phyloP scores from a whole-genome alignment of 2,888 invertebrate species.

The Stomorhina lunata region DNA sequence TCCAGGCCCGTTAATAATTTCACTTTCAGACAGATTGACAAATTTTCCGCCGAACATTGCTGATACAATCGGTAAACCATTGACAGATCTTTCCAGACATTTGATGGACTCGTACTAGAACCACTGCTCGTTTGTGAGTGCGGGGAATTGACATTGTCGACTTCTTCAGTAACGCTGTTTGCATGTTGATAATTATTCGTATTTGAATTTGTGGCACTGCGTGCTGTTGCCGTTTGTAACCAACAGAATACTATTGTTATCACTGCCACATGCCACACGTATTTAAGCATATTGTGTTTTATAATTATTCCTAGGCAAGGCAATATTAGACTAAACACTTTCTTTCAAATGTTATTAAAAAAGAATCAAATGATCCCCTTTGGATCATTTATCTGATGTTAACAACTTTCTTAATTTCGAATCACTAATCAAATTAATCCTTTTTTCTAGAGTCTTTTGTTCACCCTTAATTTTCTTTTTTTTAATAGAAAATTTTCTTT shows the following conservation, averaged over 20 bases:
- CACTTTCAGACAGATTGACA: slow-evolving; percentile 88
- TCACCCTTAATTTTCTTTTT: background rate
- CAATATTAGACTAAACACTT: slow-evolving; percentile 18
- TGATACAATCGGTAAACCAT: slow-evolving; percentile 89
- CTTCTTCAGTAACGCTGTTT: slow-evolving; percentile 68
- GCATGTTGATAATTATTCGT: slow-evolving; percentile 68
- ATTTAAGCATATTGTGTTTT: slow-evolving; percentile 72
- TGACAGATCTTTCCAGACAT: slow-evolving; percentile 82
- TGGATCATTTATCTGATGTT: slow-evolving; percentile 35
- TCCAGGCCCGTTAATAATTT: slow-evolving; percentile 89
- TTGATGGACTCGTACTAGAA: slow-evolving; percentile 49
- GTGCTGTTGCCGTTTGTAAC: slow-evolving; percentile 69
- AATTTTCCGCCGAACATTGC: slow-evolving; percentile 86
- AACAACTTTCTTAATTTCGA: background rate
- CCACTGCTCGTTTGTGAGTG: slow-evolving; percentile 39
- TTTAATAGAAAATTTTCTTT: slow-evolving; percentile 34
- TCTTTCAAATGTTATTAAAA: background rate
- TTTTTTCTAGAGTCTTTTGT: background rate
- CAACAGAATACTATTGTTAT: slow-evolving; percentile 69
- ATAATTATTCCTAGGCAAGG: background rate
- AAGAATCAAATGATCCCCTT: slow-evolving; percentile 15
- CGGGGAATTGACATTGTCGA: slow-evolving; percentile 18
- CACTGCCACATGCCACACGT: slow-evolving; percentile 74
- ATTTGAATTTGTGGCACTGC: slow-evolving; percentile 68
- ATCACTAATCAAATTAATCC: slow-evolving; percentile 19